Evolutionary conservation across 2,113 vertebrate species (phyloP).

Genomic region (Thamnaconus septentrionalis): DNA sequence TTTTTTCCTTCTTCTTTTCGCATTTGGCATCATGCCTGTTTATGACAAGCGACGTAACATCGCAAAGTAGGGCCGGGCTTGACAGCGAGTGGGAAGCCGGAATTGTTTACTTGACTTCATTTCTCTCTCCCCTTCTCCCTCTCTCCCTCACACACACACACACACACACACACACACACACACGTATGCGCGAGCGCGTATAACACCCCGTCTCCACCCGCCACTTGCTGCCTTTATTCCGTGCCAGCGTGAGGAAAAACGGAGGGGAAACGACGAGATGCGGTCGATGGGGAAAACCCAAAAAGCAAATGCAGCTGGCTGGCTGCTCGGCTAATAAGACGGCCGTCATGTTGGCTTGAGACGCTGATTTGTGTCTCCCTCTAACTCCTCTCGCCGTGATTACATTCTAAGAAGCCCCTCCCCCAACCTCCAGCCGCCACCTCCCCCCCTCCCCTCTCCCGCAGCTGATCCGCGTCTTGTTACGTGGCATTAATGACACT

Average conservation of each 20-base stretch:
- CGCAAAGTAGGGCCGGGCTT: constrained; percentile 70
- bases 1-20: constrained; percentile 9
- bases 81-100: constrained; percentile 78
- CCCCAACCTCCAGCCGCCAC: constrained; percentile 92
- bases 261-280: constrained; percentile 61
- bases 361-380: constrained; percentile 81
- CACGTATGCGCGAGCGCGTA: too few relatives aligned
- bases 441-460: constrained; percentile 78
- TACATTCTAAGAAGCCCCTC: constrained; percentile 11
- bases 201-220: too few relatives aligned
- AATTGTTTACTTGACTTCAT: constrained; percentile 84
- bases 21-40: constrained; percentile 72
- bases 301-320: constrained; percentile 78
- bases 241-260: constrained; percentile 69
- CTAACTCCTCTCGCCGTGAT: too few relatives aligned
- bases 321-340: constrained; percentile 90
- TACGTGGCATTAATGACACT: constrained; percentile 99
- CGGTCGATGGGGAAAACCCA: constrained; percentile 66
- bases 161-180: too few relatives aligned
- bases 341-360: constrained; percentile 86
- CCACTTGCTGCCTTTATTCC: constrained; percentile 76
- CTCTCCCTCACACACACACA: too few relatives aligned
- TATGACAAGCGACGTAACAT: constrained; percentile 76
- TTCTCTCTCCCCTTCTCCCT: constrained; percentile 55
- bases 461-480: constrained; percentile 97